Conservation (phyloP, 2,888 invertebrate species). For the Cryptocheilus praepositus region DNA sequence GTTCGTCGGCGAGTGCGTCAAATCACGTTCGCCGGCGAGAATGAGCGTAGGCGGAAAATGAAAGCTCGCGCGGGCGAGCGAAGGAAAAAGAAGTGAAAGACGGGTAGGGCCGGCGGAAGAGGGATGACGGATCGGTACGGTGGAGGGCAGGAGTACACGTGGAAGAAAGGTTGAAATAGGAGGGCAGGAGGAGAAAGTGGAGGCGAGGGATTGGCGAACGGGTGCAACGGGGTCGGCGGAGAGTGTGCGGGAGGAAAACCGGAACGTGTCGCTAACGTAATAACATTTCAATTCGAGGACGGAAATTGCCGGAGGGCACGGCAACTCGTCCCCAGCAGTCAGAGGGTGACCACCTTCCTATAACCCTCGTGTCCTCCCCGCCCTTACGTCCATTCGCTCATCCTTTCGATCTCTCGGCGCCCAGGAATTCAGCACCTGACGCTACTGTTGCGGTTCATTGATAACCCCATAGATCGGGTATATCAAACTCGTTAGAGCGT, state of each 20-base stretch:
- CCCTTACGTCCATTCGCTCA: no score
- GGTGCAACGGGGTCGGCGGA: conserved; percentile 1
- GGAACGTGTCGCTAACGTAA: conserved; percentile 69
- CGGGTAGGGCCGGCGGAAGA: conserved; percentile 1
- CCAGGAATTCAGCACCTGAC: no score
- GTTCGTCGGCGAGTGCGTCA: conserved; percentile 25
- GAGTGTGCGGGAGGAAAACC: conserved; percentile 33
- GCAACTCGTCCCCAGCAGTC: conserved; percentile 49
- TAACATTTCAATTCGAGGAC: conserved; percentile 73
- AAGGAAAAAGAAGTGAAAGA: not conserved
- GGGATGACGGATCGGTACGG: no score
- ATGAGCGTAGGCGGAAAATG: conserved; percentile 40
- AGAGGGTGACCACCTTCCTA: conserved; percentile 39
- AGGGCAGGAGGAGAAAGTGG: no score
- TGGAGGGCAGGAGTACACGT: conserved; percentile 3
- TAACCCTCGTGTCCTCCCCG: conserved; percentile 20
- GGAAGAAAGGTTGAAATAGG: not conserved
- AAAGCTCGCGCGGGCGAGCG: conserved; percentile 16
- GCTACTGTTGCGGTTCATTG: no score
- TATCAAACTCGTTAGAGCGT: no score
- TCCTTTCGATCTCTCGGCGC: no score
- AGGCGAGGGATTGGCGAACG: not conserved
- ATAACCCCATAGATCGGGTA: no score
- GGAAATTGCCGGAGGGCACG: conserved; percentile 70
- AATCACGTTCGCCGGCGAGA: conserved; percentile 41